These are phyloP conservation scores for Callocephalon fimbriatum DNA, from an alignment of 2,113 vertebrate species.

Conservation along the genomic window DNA sequence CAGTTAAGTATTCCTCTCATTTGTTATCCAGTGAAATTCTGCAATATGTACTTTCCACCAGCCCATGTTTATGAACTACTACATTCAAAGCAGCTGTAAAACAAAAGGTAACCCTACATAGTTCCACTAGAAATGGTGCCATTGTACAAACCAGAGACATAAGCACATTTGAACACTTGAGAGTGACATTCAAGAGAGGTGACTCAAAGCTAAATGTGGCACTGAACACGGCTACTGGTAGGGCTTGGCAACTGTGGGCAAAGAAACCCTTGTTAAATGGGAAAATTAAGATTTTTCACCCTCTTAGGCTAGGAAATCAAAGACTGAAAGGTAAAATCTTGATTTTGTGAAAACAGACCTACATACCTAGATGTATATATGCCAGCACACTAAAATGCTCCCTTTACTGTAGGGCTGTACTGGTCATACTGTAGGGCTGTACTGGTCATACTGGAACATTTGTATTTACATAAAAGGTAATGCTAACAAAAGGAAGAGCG, in stretches of 20 bases:
- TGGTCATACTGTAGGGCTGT: neutral
- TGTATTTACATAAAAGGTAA: neutral
- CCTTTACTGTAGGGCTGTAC: neutral
- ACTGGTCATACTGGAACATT: neutral
- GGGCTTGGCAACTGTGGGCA: neutral
- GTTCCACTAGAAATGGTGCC: neutral
- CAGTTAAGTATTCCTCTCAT: neutral
- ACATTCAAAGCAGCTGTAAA: neutral
- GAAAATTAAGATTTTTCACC: neutral
- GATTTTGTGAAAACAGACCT: neutral
- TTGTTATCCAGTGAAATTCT: neutral
- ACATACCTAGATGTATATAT: neutral
- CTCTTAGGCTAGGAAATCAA: neutral
- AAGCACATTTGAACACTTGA: neutral
- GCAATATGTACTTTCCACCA: neutral
- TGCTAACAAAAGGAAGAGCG: fast-evolving
- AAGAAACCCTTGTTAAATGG: neutral
- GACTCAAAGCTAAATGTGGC: neutral
- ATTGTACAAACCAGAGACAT: neutral
- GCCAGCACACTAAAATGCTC: neutral
- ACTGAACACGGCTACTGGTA: neutral
- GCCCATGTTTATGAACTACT: neutral
- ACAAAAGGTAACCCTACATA: neutral
- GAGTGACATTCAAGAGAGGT: fast-evolving
- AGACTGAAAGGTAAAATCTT: neutral